Conservation (phyloP, 1,140 invertebrate genomes). For the Ptiloglossa arizonensis region DNA sequence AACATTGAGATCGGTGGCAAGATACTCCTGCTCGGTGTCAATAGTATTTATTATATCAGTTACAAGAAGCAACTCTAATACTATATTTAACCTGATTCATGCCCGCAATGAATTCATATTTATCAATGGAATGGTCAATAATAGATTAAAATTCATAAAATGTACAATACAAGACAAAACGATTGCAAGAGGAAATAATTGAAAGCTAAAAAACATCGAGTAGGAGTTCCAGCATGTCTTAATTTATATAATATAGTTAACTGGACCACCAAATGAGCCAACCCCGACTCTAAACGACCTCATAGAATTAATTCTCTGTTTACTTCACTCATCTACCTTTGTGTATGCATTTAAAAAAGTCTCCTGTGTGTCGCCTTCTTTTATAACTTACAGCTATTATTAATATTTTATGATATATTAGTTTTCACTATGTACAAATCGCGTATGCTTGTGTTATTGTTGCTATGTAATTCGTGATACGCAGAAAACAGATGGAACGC, state of each 20-base stretch:
- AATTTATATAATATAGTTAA: conserved; percentile 75
- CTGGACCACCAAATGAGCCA: conserved; percentile 73
- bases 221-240: conserved; percentile 71
- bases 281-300: conserved; percentile 66
- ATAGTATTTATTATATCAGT: conserved; percentile 36
- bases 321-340: conserved; percentile 56
- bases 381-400: conserved; percentile 59
- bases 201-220: conserved; percentile 59
- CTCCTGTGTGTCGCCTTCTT: conserved; percentile 47
- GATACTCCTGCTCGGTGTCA: conserved; percentile 75
- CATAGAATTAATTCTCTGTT: conserved; percentile 63
- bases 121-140: conserved; percentile 59
- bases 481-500: conserved; percentile 69
- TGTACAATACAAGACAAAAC: conserved; percentile 41
- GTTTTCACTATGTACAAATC: conserved; percentile 75
- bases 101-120: conserved; percentile 34
- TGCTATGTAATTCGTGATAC: conserved; percentile 65
- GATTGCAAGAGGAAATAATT: conserved; percentile 6
- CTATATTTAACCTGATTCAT: conserved; percentile 24
- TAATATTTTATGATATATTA: conserved; percentile 77
- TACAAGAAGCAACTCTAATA: conserved; percentile 31
- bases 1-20: conserved; percentile 79
- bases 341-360: conserved; percentile 66
- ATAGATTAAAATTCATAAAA: conserved; percentile 48
- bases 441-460: conserved; percentile 64